Evolutionary conservation across 2,113 vertebrate species (phyloP), one percentile per base, ranked within the genome.

Genomic region (Sisor rabdophorus): DNA sequence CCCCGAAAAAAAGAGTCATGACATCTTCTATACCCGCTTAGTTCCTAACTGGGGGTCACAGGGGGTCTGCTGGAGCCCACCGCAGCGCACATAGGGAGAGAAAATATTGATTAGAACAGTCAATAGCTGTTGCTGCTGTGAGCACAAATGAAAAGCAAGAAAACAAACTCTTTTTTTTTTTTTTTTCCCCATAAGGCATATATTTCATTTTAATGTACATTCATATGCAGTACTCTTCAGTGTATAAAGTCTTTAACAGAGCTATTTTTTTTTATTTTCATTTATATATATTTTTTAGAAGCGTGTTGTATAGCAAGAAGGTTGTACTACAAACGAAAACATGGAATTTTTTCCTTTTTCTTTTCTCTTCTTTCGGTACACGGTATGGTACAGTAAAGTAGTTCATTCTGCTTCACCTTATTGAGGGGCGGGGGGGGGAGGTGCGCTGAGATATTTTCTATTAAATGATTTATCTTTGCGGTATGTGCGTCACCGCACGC

Each of bases 191-290:
- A n/a, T 86, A 91, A 85, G 87, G 83, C 89, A 89, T 92, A 93
- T 91, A 92, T 91, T 93, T 89, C 79, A 73, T 83, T 87, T 90
- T 85, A 89, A 88, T 85, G 87, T 91, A 92, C 92, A 92, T 92
- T 92, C 90, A 91, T 89, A 90, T 87, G 89, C 90, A 92, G 86
- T 90, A 92, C 89, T 89, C 88, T 90, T 92, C 92, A 93, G 91
- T 92, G 91, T 92, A 91, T 88, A 91, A 68, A 83, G 87, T 90
- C 89, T 88, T 87, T 75, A 89, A 92, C 88, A 90, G 88, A 88
- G 88, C 88, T 91, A 93, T 90, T 4, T 36, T 36, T 36, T 36
- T 36, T 36, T 7, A 4, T 36, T n/a, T n/a, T n/a, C n/a, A n/a
- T n/a, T n/a, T n/a, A n/a, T n/a, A 86, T 87, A 6, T 36, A 3